A percentile compares a stretch with the other conserved stretches of the same genome.
phyloP scores from a whole-genome alignment of 2,888 invertebrate genomes.

The Chromoteleia sp. region DNA sequence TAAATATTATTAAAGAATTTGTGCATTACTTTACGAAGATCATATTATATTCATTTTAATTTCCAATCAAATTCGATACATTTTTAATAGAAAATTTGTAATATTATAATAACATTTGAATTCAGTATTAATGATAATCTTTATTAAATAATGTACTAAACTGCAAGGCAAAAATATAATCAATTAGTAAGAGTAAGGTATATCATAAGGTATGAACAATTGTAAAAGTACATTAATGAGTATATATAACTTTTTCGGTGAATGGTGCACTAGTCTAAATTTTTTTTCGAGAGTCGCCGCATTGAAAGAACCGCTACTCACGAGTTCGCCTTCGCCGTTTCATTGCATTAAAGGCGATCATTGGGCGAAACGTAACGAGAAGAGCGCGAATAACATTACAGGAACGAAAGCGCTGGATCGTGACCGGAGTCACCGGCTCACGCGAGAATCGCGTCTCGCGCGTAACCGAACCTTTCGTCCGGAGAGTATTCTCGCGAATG shows the following conservation, averaged over 20 bases:
- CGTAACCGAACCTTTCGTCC: constrained; percentile 52
- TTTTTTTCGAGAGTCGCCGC: constrained; percentile 35
- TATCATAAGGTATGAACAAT: constrained; percentile 4
- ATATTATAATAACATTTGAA: too few species aligned
- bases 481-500: constrained; percentile 19
- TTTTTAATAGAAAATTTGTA: too few species aligned
- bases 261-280: constrained; percentile 32
- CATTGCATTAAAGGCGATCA: constrained; percentile 66
- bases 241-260: constrained; percentile 12
- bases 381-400: constrained; percentile 68
- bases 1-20: too few species aligned
- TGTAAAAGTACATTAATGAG: constrained; percentile 3
- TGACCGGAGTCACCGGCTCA: constrained; percentile 68
- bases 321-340: constrained; percentile 59
- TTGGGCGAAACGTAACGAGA: constrained; percentile 66
- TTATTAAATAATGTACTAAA: neutral
- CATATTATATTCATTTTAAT: too few species aligned
- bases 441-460: constrained; percentile 63
- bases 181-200: too few species aligned
- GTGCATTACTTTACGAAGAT: too few species aligned
- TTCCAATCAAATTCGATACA: too few species aligned
- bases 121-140: too few species aligned
- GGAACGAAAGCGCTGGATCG: constrained; percentile 67
- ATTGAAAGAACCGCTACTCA: constrained; percentile 67
- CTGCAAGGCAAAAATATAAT: too few species aligned